Evolutionary conservation across 2,113 vertebrate species (phyloP).

Genomic region (Phaetusa simplex): DNA sequence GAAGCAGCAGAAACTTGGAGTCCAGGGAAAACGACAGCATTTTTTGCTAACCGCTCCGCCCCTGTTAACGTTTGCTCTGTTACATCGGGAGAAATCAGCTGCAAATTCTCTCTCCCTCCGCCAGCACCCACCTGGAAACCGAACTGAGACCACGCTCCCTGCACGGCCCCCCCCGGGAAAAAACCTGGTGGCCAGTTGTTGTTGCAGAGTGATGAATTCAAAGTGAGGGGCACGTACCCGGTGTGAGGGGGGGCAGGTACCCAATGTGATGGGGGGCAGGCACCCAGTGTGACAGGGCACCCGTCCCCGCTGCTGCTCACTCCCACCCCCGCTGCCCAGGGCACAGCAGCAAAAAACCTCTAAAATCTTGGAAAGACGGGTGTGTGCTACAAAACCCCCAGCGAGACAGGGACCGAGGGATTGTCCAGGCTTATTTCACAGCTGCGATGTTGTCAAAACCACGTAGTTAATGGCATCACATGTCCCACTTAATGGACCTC

Average conservation of each 20-base stretch:
- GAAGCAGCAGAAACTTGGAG: background rate
- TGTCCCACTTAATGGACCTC: background rate
- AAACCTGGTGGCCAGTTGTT: background rate
- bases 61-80: background rate
- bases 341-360: background rate
- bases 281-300: too few relatives aligned
- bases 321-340: background rate
- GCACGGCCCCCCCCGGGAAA: too few relatives aligned
- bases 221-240: too few relatives aligned
- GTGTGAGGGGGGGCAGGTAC: too few relatives aligned
- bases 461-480: background rate
- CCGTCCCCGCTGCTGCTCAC: rapidly evolving
- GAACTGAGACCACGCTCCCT: background rate
- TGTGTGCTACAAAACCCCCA: background rate
- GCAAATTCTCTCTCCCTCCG: background rate
- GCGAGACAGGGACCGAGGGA: background rate
- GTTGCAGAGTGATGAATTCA: background rate
- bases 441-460: background rate
- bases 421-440: background rate
- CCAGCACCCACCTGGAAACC: background rate
- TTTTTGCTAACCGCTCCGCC: background rate
- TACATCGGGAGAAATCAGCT: background rate
- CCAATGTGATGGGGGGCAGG: too few relatives aligned
- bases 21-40: background rate
- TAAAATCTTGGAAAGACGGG: background rate